Base-by-base conservation (phyloP, 2,113 vertebrate genomes). In the Glaucidium brasilianum region DNA sequence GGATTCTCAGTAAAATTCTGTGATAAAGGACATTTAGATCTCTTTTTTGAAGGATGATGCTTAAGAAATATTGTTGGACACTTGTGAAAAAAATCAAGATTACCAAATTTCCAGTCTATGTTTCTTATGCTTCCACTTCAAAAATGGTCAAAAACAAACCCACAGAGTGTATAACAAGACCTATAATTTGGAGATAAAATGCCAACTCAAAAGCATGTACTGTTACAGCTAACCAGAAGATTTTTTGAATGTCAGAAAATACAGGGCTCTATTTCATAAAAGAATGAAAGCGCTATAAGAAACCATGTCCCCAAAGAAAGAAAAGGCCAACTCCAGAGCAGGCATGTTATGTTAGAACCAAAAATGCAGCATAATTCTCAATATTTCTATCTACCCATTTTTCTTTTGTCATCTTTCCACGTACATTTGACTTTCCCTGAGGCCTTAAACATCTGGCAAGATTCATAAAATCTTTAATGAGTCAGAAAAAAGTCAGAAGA, bases 391-490 rank as follows among this genome's bases (percentile, higher is more conserved):
- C 50, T n/a, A 66, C 45, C 21, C 47, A 52, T 74, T 96, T 64
- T 41, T 56, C 27, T 90, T 91, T 85, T 95, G 25, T 76, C 59
- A 66, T 89, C 32, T 88, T 96, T 95, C 39, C 49, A 45, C 14
- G 18, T 87, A 53, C 39, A 60, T 72, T 94, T 89, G 79, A 93
- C 69, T 96, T 79, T 91, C 66, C 82, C 75, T 68, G 45, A 86
- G 59, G 75, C 91, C 85, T 92, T 74, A 97, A 95, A 96, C 85
- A 95, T 95, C 95, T 97, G 96, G 72, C 47, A 90, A 86, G 56
- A 88, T 95, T 97, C 63, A 89, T 74, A 91, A 92, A 97, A 95
- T 58, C 50, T 96, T 96, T 94, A 96, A 95, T 90, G 95, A 97
- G 62, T 96, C 59, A 88, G 62, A 97, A 96, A 94, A 66, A 95